Conservation (phyloP, 2,113 vertebrate species). For the Ameiurus melas region DNA sequence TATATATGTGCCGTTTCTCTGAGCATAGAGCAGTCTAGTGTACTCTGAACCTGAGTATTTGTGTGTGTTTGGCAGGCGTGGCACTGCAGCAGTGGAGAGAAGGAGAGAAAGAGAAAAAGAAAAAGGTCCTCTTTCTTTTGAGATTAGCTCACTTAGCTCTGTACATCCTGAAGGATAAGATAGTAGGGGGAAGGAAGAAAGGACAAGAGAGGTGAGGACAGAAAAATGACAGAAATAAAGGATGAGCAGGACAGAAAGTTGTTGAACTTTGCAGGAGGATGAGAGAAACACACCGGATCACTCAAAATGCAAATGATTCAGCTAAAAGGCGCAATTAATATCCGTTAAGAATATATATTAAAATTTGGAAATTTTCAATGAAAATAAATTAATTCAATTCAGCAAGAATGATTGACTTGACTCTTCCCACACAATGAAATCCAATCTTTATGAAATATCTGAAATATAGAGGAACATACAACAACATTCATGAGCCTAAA, state of each 20-base stretch:
- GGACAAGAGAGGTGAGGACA: neutral
- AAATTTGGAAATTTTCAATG: neutral
- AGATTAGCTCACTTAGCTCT: neutral
- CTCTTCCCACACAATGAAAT: neutral
- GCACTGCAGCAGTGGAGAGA: slow-evolving; percentile 61
- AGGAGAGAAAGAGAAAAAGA: slow-evolving; percentile 24
- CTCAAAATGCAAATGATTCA: neutral
- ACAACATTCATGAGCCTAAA: neutral
- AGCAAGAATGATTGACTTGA: neutral
- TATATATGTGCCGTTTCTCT: slow-evolving; percentile 4
- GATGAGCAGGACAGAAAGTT: neutral
- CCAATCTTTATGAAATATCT: neutral
- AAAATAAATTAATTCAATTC: neutral
- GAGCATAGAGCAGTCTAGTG: neutral
- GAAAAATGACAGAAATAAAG: neutral
- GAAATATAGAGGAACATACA: neutral
- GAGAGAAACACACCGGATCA: neutral
- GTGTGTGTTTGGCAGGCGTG: slow-evolving; percentile 64
- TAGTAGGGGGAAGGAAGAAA: slow-evolving; percentile 1
- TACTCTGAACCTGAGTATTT: slow-evolving; percentile 35
- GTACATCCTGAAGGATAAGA: neutral
- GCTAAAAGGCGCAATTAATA: neutral
- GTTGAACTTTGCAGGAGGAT: neutral
- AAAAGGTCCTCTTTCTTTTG: slow-evolving; percentile 12
- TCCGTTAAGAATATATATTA: neutral